Evolutionary conservation across 1,140 invertebrate species (phyloP).

Genomic region (Limonius californicus): DNA sequence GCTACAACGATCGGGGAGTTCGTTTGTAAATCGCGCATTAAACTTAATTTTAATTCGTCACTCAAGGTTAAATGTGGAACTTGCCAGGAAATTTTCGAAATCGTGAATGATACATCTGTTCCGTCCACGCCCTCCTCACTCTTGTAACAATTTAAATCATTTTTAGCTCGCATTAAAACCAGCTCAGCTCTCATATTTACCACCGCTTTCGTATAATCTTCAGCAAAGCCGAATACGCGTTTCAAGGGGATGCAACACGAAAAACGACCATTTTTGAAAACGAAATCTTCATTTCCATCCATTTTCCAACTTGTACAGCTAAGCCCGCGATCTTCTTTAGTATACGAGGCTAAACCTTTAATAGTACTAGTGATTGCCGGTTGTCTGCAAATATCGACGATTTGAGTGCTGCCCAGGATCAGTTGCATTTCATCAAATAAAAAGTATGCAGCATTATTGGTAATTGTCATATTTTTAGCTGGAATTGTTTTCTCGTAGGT

Average conservation of each 20-base stretch:
- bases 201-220: conserved; percentile 7
- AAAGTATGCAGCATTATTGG: not conserved
- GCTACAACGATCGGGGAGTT: conserved; percentile 21
- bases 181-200: conserved; percentile 14
- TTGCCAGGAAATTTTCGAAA: conserved; percentile 28
- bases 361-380: not conserved
- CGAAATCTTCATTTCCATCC: not conserved
- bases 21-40: conserved; percentile 14
- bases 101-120: conserved; percentile 16
- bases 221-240: not conserved
- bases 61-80: conserved; percentile 22
- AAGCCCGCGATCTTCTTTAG: not conserved
- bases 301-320: no score
- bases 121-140: not conserved
- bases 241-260: not conserved
- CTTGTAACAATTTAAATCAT: conserved; percentile 9
- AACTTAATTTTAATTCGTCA: conserved; percentile 14
- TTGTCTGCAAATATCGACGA: not conserved
- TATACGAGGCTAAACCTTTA: not conserved
- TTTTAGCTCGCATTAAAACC: conserved; percentile 5
- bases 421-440: not conserved
- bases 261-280: not conserved
- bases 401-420: no score
- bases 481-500: not conserved
- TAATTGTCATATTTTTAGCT: not conserved